Conservation (phyloP, 2,797 vertebrate species). For the Remorina albescens region DNA sequence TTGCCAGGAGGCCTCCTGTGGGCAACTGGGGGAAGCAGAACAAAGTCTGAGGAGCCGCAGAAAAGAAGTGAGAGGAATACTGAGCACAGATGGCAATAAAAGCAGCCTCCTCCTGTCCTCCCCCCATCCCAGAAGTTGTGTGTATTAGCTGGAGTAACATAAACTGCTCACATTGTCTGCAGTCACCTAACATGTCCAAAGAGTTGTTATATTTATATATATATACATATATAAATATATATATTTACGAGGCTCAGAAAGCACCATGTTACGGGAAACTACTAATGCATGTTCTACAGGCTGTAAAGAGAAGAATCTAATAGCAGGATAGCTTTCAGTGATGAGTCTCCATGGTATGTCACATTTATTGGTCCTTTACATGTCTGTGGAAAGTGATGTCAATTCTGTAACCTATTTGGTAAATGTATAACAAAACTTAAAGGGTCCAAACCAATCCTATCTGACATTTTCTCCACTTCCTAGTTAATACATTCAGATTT, state of each 20-base stretch:
- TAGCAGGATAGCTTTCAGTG: neutral
- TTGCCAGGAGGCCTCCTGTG: slow-evolving; percentile 43
- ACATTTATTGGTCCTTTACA: too few relatives aligned
- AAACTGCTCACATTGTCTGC: neutral
- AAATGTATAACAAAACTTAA: too few relatives aligned
- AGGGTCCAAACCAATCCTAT: too few relatives aligned
- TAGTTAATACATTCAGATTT: neutral
- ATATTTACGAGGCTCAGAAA: neutral
- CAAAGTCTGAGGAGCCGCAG: slow-evolving; percentile 30
- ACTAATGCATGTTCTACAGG: neutral
- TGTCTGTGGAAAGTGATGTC: too few relatives aligned
- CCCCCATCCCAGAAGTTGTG: slow-evolving; percentile 2
- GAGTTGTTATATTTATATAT: too few relatives aligned
- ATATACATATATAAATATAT: too few relatives aligned
- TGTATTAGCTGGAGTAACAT: neutral
- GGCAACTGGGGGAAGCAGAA: slow-evolving; percentile 7
- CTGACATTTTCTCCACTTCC: too few relatives aligned
- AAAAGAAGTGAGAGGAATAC: slow-evolving; percentile 42
- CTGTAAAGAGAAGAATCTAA: neutral
- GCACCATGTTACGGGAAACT: neutral
- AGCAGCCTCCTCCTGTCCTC: slow-evolving; percentile 11
- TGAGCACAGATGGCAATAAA: slow-evolving; percentile 7
- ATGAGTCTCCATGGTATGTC: neutral
- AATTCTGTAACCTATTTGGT: too few relatives aligned
- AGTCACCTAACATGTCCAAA: neutral